Evolutionary conservation across 2,797 vertebrate species (phyloP).

Genomic region (Podarcis lilfordi): DNA sequence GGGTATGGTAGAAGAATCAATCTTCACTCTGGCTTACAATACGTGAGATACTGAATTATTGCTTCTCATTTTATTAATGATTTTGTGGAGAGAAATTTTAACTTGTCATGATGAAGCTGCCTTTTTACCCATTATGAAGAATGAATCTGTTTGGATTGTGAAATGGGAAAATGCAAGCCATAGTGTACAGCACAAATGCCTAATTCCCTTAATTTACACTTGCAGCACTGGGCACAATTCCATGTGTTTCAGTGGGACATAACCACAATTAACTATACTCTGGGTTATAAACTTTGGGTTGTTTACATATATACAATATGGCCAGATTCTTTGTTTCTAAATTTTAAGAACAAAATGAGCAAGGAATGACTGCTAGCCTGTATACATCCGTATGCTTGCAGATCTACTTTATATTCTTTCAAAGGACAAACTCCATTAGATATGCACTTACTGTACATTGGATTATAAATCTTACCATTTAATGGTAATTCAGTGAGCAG

Average conservation of each 20-base stretch:
- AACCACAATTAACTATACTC: neutral
- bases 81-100: constrained; percentile 53
- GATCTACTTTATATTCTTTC: constrained; percentile 82
- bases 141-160: constrained; percentile 54
- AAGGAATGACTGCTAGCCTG: constrained; percentile 63
- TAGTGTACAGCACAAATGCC: constrained; percentile 55
- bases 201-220: constrained; percentile 58
- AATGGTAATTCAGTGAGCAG: constrained; percentile 84
- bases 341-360: constrained; percentile 62
- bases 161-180: constrained; percentile 53
- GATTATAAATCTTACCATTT: constrained; percentile 87
- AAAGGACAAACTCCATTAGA: constrained; percentile 85
- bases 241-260: neutral
- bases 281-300: neutral
- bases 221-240: constrained; percentile 43
- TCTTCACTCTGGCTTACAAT: constrained; percentile 52
- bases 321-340: constrained; percentile 50
- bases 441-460: constrained; percentile 83
- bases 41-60: neutral
- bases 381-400: constrained; percentile 67
- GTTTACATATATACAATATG: neutral
- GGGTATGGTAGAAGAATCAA: neutral
- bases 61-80: constrained; percentile 62
- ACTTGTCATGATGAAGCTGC: constrained; percentile 50
- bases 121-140: constrained; percentile 62